These are phyloP conservation scores for Drosophila glabriapex DNA, from an alignment of 2,888 invertebrate species.

Conservation along the genomic window DNA sequence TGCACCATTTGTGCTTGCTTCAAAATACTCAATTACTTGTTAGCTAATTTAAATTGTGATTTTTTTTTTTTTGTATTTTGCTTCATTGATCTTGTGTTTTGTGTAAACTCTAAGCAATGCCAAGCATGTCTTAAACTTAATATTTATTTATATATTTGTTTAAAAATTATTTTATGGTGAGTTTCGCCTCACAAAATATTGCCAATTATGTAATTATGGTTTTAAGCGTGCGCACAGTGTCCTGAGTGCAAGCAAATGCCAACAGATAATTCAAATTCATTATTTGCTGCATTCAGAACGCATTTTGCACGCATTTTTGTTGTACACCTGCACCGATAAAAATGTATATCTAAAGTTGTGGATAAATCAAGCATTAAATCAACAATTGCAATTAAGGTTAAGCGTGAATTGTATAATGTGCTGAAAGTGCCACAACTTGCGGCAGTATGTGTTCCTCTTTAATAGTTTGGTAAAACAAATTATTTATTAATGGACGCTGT, in stretches of 20 bases:
- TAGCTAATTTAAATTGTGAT: constrained; percentile 26
- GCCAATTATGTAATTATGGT: constrained; percentile 15
- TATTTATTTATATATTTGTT: constrained; percentile 29
- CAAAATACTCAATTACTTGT: constrained; percentile 30
- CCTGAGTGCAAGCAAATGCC: constrained; percentile 28
- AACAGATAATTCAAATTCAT: constrained; percentile 25
- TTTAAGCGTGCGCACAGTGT: constrained; percentile 51
- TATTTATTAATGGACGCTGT: constrained; percentile 41
- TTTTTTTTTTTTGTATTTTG: constrained; percentile 3
- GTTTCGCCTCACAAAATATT: constrained; percentile 26
- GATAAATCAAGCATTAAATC: constrained; percentile 29
- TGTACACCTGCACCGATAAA: constrained; percentile 76
- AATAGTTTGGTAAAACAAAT: constrained; percentile 20
- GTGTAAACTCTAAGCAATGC: constrained; percentile 67
- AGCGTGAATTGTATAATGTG: constrained; percentile 18
- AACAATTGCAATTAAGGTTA: constrained; percentile 4
- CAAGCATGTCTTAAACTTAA: constrained; percentile 62
- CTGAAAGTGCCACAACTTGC: constrained; percentile 33
- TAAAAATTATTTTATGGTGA: constrained; percentile 20
- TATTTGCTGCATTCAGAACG: constrained; percentile 13
- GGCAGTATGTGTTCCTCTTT: constrained; percentile 59
- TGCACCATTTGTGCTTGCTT: constrained; percentile 24
- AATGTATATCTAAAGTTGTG: constrained; percentile 14
- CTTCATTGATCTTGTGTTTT: constrained; percentile 10
- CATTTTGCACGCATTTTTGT: constrained; percentile 22